Evolutionary conservation across 2,888 invertebrate species (phyloP).

Genomic region (Stictocephala bisonia): DNA sequence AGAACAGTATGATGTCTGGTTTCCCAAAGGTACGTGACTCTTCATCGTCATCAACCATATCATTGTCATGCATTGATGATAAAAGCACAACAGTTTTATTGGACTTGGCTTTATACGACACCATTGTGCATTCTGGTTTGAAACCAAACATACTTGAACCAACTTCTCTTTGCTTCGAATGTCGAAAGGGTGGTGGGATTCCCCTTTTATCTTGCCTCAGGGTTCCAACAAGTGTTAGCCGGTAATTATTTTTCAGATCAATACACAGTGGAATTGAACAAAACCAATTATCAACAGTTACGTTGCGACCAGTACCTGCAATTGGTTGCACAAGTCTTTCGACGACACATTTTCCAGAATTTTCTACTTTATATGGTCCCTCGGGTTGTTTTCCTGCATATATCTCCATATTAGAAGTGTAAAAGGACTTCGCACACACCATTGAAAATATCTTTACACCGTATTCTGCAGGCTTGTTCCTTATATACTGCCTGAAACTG

Average conservation of each 20-base stretch:
- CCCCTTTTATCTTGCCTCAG: slow-evolving; percentile 55
- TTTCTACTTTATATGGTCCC: slow-evolving; percentile 57
- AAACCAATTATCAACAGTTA: slow-evolving; percentile 61
- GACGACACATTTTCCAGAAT: slow-evolving; percentile 58
- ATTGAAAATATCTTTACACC: slow-evolving; percentile 45
- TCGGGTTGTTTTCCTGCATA: slow-evolving; percentile 58
- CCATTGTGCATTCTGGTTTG: slow-evolving; percentile 46
- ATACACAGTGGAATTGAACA: slow-evolving; percentile 57
- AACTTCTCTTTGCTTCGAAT: slow-evolving; percentile 32
- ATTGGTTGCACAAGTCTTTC: slow-evolving; percentile 56
- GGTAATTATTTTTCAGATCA: slow-evolving; percentile 53
- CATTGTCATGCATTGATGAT: slow-evolving; percentile 53
- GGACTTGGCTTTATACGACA: slow-evolving; percentile 59
- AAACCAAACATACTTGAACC: slow-evolving; percentile 29
- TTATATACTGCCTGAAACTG: slow-evolving; percentile 37
- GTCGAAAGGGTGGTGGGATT: slow-evolving; percentile 52
- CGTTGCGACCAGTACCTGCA: slow-evolving; percentile 57
- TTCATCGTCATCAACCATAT: slow-evolving; percentile 9
- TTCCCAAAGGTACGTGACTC: neutral
- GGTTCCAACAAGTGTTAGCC: slow-evolving; percentile 55
- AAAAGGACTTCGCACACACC: slow-evolving; percentile 35
- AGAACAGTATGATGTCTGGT: slow-evolving; percentile 21
- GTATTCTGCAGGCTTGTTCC: slow-evolving; percentile 44
- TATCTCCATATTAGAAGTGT: slow-evolving; percentile 35
- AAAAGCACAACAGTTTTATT: slow-evolving; percentile 54